Evolutionary conservation across 1,140 invertebrate species (phyloP).

Genomic region (Trichonephila inaurata): DNA sequence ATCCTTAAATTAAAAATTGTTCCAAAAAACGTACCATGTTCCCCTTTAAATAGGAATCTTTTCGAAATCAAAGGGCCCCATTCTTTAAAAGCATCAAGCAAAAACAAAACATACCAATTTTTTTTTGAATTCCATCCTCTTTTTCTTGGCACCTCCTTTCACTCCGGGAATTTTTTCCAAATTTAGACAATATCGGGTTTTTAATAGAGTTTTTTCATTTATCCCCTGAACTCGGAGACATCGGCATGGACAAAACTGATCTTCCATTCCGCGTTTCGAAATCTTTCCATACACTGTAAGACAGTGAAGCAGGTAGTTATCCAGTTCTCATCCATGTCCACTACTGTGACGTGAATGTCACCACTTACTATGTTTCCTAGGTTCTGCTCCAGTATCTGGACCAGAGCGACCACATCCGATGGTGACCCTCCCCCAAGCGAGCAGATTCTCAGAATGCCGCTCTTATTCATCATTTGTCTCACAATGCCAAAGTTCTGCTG

Average conservation of each 20-base stretch:
- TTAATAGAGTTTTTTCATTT: neutral
- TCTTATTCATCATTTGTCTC: neutral
- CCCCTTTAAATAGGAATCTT: too few relatives aligned
- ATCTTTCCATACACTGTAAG: neutral
- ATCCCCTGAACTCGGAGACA: neutral
- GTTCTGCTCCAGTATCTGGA: neutral
- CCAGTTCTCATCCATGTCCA: neutral
- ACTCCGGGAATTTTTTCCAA: too few relatives aligned
- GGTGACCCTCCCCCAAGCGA: neutral
- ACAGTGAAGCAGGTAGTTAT: neutral
- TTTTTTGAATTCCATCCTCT: neutral
- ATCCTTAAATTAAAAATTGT: too few relatives aligned
- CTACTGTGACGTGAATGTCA: neutral
- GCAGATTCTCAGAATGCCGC: neutral
- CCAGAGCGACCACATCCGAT: neutral
- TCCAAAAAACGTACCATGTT: too few relatives aligned
- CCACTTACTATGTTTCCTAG: neutral
- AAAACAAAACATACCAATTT: neutral
- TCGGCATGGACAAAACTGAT: neutral
- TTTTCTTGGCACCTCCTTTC: neutral
- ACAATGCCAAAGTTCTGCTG: neutral
- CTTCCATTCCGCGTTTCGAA: neutral
- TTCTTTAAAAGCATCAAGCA: too few relatives aligned
- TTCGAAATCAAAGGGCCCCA: too few relatives aligned
- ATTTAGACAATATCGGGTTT: neutral